Evolutionary conservation across 1,140 invertebrate species (phyloP).

Genomic region (Ditylenchus dipsaci): DNA sequence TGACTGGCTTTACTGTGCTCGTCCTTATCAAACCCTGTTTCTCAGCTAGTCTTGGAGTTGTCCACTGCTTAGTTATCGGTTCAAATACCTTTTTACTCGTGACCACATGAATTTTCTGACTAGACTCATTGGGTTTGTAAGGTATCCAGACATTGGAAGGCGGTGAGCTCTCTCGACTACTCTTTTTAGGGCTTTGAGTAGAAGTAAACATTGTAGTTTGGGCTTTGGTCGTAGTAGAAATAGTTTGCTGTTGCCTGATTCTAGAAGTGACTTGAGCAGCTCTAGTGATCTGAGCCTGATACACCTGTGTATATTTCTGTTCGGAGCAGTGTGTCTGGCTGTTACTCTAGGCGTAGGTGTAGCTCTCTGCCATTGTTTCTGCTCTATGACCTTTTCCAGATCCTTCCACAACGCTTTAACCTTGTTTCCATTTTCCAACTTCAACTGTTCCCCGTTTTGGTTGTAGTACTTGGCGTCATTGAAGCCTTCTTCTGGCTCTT

Average conservation of each 20-base stretch:
- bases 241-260: not conserved
- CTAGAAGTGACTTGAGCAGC: not conserved
- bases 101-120: not conserved
- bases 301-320: no score
- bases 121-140: not conserved
- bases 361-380: slow-evolving; percentile 3
- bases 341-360: not conserved
- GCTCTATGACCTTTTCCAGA: not conserved
- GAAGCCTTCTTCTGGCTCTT: slow-evolving; percentile 9
- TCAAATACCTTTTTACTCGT: not conserved
- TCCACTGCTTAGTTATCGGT: not conserved
- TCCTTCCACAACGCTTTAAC: slow-evolving; percentile 2
- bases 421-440: slow-evolving; percentile 16
- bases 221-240: not conserved
- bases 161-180: not conserved
- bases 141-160: slow-evolving; percentile 1
- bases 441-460: not conserved
- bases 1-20: not conserved
- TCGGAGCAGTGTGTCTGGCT: not conserved
- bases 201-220: not conserved
- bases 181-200: not conserved
- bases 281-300: no score
- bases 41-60: not conserved
- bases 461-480: not conserved
- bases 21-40: not conserved